Evolutionary conservation across 2,888 invertebrate species (phyloP).

Genomic region (Dione vanillae): DNA sequence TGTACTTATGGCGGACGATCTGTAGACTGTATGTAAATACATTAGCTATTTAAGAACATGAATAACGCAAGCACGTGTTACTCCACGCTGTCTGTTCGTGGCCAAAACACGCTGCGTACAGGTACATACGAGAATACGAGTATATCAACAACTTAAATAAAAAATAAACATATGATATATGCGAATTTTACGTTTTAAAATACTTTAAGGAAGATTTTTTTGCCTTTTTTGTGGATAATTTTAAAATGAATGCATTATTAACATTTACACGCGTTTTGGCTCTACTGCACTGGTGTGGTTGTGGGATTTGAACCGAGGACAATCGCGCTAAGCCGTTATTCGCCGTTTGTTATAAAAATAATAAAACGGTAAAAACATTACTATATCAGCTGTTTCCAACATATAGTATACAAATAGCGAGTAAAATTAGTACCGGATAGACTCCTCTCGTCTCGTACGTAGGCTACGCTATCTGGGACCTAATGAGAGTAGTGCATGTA

Average conservation of each 20-base stretch:
- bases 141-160: conserved; percentile 10
- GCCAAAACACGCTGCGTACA: background rate
- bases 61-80: conserved; percentile 20
- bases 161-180: background rate
- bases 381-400: background rate
- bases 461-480: conserved; percentile 19
- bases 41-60: conserved; percentile 11
- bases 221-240: too few species aligned
- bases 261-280: too few species aligned
- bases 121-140: too few species aligned
- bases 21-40: conserved; percentile 6
- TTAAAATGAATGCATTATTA: too few species aligned
- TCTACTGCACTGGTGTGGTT: too few species aligned
- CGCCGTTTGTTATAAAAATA: too few species aligned
- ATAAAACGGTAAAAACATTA: background rate
- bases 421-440: background rate
- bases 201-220: background rate
- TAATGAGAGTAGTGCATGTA: conserved; percentile 32
- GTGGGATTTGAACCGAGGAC: too few species aligned
- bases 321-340: too few species aligned
- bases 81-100: conserved; percentile 27
- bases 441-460: background rate
- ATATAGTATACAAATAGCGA: background rate
- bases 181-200: background rate
- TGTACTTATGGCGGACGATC: background rate